Percentiles rank a stretch among this genome's conserved stretches.
Conservation (phyloP, 1,140 invertebrate species). For the Wasmannia auropunctata region DNA sequence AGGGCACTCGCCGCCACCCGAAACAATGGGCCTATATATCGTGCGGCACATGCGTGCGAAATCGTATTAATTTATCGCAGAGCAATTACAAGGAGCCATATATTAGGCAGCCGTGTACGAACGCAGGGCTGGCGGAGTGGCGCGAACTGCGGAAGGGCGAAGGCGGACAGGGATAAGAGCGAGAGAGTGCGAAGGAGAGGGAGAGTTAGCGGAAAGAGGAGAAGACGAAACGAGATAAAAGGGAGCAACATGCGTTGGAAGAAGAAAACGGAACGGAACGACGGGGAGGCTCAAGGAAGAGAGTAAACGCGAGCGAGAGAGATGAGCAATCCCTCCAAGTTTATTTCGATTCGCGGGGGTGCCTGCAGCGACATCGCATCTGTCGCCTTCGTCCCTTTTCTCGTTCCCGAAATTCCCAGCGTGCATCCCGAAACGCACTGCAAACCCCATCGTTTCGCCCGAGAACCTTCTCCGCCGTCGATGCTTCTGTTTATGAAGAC, state of each 20-base stretch:
- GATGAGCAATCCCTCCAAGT: constrained; percentile 41
- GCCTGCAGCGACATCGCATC: constrained; percentile 69
- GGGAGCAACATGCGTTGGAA: not conserved
- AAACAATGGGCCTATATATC: constrained; percentile 81
- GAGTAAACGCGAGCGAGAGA: not conserved
- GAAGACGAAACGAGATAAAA: not conserved
- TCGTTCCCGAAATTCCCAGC: constrained; percentile 23
- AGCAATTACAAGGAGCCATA: constrained; percentile 82
- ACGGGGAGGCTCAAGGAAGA: not conserved
- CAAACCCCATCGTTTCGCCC: not conserved
- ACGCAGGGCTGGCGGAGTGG: constrained; percentile 53
- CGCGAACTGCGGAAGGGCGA: constrained; percentile 21
- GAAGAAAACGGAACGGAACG: not conserved
- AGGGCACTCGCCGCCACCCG: constrained; percentile 45
- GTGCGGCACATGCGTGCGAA: constrained; percentile 82
- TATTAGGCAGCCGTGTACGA: constrained; percentile 73
- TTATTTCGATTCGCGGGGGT: constrained; percentile 69
- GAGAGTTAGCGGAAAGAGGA: not conserved
- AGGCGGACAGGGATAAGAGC: not conserved
- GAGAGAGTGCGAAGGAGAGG: not conserved
- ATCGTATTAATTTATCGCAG: constrained; percentile 83
- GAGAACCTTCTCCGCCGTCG: not conserved
- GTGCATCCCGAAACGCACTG: not conserved
- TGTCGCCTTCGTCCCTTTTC: constrained; percentile 46
- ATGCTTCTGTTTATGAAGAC: not conserved